Conservation (phyloP, 2,888 invertebrate genomes). For the Philopedon plagiatum region DNA sequence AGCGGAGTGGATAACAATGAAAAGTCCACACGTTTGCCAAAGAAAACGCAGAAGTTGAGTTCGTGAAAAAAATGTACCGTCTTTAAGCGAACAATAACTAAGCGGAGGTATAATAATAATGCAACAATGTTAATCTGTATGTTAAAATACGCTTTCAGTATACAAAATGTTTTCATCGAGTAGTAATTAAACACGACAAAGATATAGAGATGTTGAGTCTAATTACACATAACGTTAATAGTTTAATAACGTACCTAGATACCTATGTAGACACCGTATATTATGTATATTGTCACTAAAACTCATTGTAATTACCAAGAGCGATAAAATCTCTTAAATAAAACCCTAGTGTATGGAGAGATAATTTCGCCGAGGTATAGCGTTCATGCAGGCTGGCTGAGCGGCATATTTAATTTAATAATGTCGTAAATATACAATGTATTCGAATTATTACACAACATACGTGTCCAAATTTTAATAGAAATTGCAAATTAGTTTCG, state of each 20-base stretch:
- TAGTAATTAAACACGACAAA: conserved; percentile 36
- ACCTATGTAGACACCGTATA: conserved; percentile 32
- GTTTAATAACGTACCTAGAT: conserved; percentile 47
- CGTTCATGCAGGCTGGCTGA: conserved; percentile 32
- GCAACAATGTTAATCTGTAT: too few species aligned
- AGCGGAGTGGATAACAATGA: too few species aligned
- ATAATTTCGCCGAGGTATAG: conserved; percentile 44
- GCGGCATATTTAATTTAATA: conserved; percentile 62
- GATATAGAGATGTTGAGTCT: conserved; percentile 45
- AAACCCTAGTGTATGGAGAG: conserved; percentile 44
- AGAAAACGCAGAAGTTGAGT: too few species aligned
- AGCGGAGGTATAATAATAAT: too few species aligned
- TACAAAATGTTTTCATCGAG: conserved; percentile 12
- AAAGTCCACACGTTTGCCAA: too few species aligned
- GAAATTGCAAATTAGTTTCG: conserved; percentile 59
- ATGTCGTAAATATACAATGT: conserved; percentile 61
- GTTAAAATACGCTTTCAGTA: not conserved
- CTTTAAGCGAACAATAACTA: too few species aligned
- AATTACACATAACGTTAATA: conserved; percentile 48
- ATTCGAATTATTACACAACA: conserved; percentile 62
- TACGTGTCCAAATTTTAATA: conserved; percentile 63
- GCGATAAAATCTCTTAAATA: conserved; percentile 51
- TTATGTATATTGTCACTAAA: conserved; percentile 48
- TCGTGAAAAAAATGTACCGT: too few species aligned
- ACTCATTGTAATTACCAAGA: conserved; percentile 47